phyloP scores from a whole-genome alignment of 2,797 vertebrate genomes.

The Gallinago nigripennis region DNA sequence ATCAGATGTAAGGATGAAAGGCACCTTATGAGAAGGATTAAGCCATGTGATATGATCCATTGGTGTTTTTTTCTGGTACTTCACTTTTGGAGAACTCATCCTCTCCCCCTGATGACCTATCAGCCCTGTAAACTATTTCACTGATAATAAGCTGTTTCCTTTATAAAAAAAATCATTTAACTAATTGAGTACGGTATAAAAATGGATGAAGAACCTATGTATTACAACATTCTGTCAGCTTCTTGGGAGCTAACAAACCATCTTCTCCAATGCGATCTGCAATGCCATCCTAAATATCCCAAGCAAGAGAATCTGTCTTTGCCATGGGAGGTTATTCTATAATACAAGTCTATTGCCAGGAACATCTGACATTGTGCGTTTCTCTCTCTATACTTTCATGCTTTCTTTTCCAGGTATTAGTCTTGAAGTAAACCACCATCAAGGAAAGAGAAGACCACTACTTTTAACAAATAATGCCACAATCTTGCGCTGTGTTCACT shows the following conservation, averaged over 20 bases:
- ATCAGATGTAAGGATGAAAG: neutral
- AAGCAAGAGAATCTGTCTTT: neutral
- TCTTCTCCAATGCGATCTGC: neutral
- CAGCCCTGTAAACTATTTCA: neutral
- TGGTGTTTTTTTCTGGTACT: neutral
- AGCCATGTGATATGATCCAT: neutral
- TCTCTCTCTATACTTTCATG: neutral
- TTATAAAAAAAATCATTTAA: neutral
- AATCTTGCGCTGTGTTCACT: neutral
- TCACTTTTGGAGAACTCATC: neutral
- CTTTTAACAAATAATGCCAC: neutral
- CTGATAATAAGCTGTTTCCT: accelerated
- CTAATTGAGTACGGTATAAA: neutral
- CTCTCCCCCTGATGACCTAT: neutral
- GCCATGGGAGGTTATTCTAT: neutral
- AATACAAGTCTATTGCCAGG: neutral
- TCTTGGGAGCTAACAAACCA: neutral
- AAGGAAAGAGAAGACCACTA: neutral
- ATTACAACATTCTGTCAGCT: neutral
- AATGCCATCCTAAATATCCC: neutral
- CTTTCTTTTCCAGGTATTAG: neutral
- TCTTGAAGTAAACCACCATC: neutral
- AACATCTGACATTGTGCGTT: neutral
- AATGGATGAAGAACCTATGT: neutral
- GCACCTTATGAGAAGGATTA: neutral